Conservation (phyloP, 2,888 invertebrate species). For the Hololepta plana region DNA sequence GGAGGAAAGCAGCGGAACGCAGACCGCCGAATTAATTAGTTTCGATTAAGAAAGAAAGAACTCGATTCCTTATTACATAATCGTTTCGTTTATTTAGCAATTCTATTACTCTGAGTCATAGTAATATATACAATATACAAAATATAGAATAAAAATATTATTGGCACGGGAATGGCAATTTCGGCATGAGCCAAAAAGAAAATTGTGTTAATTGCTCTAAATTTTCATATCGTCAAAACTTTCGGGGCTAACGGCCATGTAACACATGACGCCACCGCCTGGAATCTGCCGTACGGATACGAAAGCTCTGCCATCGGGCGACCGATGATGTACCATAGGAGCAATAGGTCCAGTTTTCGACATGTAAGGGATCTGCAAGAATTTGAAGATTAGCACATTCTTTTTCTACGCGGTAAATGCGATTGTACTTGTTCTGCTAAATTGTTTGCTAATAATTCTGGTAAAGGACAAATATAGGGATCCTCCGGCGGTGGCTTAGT, state of each 20-base stretch:
- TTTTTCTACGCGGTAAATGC: too few relatives aligned
- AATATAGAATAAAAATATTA: too few relatives aligned
- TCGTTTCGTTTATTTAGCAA: constrained; percentile 1
- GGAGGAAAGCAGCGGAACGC: too few relatives aligned
- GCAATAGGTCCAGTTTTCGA: constrained; percentile 33
- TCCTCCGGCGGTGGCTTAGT: constrained; percentile 26
- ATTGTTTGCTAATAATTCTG: constrained; percentile 29
- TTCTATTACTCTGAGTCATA: constrained; percentile 2
- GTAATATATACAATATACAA: too few relatives aligned
- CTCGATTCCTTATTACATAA: too few relatives aligned
- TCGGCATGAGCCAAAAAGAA: too few relatives aligned
- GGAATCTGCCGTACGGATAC: constrained; percentile 32
- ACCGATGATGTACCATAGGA: constrained; percentile 31
- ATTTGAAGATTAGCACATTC: constrained; percentile 1
- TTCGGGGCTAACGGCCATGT: constrained; percentile 35
- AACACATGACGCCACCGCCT: constrained; percentile 34
- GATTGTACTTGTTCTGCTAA: constrained; percentile 20
- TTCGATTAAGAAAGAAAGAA: constrained; percentile 71
- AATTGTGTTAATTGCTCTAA: too few relatives aligned
- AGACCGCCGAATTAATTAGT: constrained; percentile 63
- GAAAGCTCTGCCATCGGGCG: constrained; percentile 34
- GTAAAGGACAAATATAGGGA: constrained; percentile 23
- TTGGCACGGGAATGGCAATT: too few relatives aligned
- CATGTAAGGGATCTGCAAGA: constrained; percentile 25
- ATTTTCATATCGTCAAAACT: too few relatives aligned